phyloP scores from a whole-genome alignment of 2,113 vertebrate species.

The Anthoscopus minutus region DNA sequence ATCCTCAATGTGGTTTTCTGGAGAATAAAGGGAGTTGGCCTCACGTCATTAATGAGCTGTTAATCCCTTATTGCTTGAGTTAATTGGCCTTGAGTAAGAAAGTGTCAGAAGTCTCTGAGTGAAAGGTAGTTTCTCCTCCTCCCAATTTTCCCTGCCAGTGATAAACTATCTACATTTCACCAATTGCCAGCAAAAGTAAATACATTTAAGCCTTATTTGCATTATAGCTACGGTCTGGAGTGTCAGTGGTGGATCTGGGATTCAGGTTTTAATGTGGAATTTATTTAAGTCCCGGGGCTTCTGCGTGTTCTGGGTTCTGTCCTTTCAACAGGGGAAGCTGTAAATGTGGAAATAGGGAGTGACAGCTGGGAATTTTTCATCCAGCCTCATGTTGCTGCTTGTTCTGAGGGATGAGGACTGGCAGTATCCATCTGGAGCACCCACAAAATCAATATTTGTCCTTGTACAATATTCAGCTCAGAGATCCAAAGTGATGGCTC shows the following conservation, averaged over 20 bases:
- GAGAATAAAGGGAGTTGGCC: background rate
- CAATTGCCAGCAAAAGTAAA: background rate
- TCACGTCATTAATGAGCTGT: slow-evolving; percentile 5
- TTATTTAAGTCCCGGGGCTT: background rate
- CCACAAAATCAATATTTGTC: background rate
- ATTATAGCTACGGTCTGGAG: background rate
- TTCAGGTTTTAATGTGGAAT: background rate
- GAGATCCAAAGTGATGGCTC: background rate
- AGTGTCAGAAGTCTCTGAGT: background rate
- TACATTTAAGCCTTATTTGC: background rate
- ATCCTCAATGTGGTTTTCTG: background rate
- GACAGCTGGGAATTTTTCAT: background rate
- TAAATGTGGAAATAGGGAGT: background rate
- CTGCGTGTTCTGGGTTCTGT: fast-evolving
- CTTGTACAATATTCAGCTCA: background rate
- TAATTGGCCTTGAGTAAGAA: slow-evolving; percentile 31
- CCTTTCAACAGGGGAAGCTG: background rate
- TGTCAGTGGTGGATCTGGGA: background rate
- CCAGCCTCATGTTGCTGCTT: background rate
- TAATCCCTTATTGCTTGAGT: slow-evolving; percentile 17
- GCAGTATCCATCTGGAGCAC: background rate
- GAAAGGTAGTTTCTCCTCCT: background rate
- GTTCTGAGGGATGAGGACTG: background rate
- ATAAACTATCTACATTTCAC: background rate
- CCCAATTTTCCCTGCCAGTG: background rate